A percentile compares a stretch with the other conserved stretches of the same genome.
phyloP scores from a whole-genome alignment of 2,797 vertebrate genomes.

The Falco novaeseelandiae region DNA sequence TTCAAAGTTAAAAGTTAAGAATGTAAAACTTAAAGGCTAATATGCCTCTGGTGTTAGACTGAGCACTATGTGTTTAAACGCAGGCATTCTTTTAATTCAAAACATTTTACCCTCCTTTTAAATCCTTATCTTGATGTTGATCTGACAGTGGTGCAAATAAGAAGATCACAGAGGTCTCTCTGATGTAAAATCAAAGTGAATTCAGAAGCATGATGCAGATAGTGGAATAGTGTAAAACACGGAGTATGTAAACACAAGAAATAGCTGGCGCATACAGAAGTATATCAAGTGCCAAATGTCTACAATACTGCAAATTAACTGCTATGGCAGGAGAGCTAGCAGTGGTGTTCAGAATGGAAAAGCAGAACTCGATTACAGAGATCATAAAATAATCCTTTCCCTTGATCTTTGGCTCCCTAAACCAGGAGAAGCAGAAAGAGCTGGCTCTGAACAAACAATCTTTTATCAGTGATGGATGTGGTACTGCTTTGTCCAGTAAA shows the following conservation, averaged over 20 bases:
- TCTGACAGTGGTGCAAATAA: conserved; percentile 37
- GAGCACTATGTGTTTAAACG: neutral
- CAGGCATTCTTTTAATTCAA: neutral
- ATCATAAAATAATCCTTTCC: conserved; percentile 42
- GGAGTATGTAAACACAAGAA: conserved; percentile 8
- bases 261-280: neutral
- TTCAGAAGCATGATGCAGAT: neutral
- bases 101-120: neutral
- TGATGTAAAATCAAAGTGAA: conserved; percentile 53
- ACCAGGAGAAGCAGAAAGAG: conserved; percentile 2
- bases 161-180: conserved; percentile 8
- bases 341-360: neutral
- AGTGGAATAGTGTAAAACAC: neutral
- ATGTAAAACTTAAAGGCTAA: neutral
- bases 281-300: conserved; percentile 17
- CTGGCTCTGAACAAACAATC: conserved; percentile 13
- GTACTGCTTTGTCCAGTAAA: conserved; percentile 45
- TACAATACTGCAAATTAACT: conserved; percentile 39
- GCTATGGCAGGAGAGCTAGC: conserved; percentile 7
- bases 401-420: conserved; percentile 14
- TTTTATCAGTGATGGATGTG: neutral
- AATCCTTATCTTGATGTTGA: neutral
- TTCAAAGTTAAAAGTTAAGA: neutral
- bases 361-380: conserved; percentile 34
- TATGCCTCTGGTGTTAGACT: neutral